These are phyloP conservation scores for Cygnus atratus DNA, from an alignment of 2,113 vertebrate genomes.

Conservation along the genomic window DNA sequence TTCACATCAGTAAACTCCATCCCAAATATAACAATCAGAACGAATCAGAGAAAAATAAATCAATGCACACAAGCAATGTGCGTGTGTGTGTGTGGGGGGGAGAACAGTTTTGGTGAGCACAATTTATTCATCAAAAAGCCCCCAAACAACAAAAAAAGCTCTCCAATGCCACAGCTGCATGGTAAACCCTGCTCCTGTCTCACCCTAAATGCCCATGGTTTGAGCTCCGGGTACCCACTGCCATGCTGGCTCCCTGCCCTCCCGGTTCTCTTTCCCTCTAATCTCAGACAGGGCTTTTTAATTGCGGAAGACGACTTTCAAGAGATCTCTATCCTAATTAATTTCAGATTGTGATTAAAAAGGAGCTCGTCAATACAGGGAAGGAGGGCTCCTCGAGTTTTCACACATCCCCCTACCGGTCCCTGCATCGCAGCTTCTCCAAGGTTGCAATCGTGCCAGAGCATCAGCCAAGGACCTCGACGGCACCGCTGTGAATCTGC, in stretches of 20 bases:
- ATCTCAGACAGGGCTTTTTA: neutral
- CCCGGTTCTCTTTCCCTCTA: neutral
- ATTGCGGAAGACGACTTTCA: neutral
- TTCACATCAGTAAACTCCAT: constrained; percentile 76
- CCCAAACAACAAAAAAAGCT: neutral
- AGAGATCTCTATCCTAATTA: constrained; percentile 6
- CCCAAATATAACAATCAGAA: constrained; percentile 71
- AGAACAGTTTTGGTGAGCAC: constrained; percentile 35
- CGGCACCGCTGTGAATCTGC: neutral
- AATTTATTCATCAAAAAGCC: constrained; percentile 60
- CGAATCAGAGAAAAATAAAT: constrained; percentile 74
- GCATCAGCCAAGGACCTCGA: neutral
- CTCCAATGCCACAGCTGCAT: neutral
- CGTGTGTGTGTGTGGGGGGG: too few species aligned
- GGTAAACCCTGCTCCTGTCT: constrained; percentile 23
- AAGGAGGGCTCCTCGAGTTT: neutral
- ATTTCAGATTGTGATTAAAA: constrained; percentile 23
- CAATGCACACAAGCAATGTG: constrained; percentile 64
- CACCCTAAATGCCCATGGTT: constrained; percentile 25
- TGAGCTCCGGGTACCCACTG: neutral
- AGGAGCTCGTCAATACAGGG: neutral
- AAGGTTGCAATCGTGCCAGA: neutral
- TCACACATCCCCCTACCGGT: neutral
- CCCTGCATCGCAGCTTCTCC: neutral
- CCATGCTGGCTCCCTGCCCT: neutral